Evolutionary conservation across 2,888 invertebrate genomes (phyloP).

Genomic region (Melipona bicolor): DNA sequence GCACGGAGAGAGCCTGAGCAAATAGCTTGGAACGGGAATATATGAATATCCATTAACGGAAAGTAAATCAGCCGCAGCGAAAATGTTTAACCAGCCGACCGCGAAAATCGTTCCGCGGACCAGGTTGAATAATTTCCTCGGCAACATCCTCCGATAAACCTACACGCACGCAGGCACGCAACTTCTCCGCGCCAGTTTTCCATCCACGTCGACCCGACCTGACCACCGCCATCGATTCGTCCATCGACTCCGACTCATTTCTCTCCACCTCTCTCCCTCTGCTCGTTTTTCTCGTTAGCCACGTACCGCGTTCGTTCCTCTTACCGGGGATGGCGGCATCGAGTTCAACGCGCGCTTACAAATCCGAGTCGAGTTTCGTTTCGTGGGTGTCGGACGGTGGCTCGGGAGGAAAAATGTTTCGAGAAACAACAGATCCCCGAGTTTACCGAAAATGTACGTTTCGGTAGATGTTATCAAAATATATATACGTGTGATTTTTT

Average conservation of each 20-base stretch:
- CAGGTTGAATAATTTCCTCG: conserved; percentile 52
- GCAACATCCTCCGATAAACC: background rate
- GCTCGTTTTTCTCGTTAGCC: conserved; percentile 38
- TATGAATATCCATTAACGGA: conserved; percentile 77
- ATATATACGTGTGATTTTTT: too few species aligned
- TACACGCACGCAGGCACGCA: background rate
- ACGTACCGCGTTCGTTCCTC: background rate
- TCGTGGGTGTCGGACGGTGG: too few species aligned
- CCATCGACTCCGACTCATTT: conserved; percentile 26
- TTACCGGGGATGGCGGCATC: too few species aligned
- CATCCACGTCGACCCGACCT: background rate
- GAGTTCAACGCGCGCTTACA: too few species aligned
- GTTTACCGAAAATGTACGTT: too few species aligned
- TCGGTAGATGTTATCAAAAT: too few species aligned
- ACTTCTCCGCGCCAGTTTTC: background rate
- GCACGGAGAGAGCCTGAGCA: background rate
- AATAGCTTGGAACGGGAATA: conserved; percentile 63
- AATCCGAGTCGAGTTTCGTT: too few species aligned
- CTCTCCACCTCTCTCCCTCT: conserved; percentile 10
- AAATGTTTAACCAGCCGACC: conserved; percentile 72
- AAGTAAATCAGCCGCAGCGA: conserved; percentile 72
- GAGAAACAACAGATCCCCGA: too few species aligned
- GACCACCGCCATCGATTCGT: conserved; percentile 15
- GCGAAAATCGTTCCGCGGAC: conserved; percentile 39
- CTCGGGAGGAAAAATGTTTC: too few species aligned